Percentiles rank a stretch among this genome's conserved stretches.
Conservation (phyloP, 2,888 invertebrate species). For the Brachypalpus laphriformis region DNA sequence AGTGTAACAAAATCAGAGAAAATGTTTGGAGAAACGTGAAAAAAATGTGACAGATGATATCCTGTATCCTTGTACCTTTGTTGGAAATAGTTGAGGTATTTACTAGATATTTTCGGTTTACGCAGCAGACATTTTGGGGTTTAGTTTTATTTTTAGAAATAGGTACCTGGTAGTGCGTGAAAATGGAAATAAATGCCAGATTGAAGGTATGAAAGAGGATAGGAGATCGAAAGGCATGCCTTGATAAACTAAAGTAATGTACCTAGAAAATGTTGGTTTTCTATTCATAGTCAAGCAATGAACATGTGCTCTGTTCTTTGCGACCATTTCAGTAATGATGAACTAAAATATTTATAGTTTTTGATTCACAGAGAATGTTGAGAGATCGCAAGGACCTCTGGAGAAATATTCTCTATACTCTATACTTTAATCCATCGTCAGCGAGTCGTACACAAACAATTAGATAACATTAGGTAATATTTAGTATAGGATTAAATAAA, state of each 20-base stretch:
- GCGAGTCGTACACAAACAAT: no score
- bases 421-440: no score
- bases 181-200: not conserved
- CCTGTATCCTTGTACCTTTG: slow-evolving; percentile 27
- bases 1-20: not conserved
- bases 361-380: no score
- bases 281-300: not conserved
- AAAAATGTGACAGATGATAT: slow-evolving; percentile 44
- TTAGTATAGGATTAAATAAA: no score
- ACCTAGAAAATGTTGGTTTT: not conserved
- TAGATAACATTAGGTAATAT: no score
- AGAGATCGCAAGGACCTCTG: no score
- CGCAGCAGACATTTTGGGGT: slow-evolving; percentile 50
- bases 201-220: not conserved
- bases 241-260: not conserved
- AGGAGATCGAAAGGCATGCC: not conserved
- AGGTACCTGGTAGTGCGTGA: slow-evolving; percentile 37
- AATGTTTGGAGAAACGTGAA: no score
- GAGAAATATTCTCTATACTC: no score
- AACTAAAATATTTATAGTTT: no score
- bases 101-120: not conserved
- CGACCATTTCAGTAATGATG: no score
- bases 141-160: slow-evolving; percentile 52
- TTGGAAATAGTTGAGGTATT: slow-evolving; percentile 11
- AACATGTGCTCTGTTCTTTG: not conserved